Evolutionary conservation across 1,140 invertebrate species (phyloP), one percentile per base, ranked within the genome.

Genomic region (Limonius californicus): DNA sequence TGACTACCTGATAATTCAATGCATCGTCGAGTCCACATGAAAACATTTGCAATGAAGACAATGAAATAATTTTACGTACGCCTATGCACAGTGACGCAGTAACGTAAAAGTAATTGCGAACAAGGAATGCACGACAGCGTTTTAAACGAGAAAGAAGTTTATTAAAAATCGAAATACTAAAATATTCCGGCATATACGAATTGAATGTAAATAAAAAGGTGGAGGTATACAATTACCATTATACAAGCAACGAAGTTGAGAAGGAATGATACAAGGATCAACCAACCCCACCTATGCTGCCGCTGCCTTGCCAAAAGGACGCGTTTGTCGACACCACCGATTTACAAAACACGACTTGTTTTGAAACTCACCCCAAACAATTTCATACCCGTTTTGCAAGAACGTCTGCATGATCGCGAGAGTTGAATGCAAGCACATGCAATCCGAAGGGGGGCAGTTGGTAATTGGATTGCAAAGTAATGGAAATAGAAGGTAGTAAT

Each of bases 181-280:
- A 27, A 27, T 27, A 27, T 27, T 27, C 23, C 23, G 23, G 23
- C 23, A 27, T 27, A 27, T 27, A 27, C 23, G 23, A 27, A 27
- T 27, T 27, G 18, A 57, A 57, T 57, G 32, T 39, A 23, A 57
- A 57, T 57, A 42, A 57, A 43, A 43, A 23, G 54, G 27, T 15
- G 18, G 35, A 63, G 61, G 60, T 62, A 62, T 63, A 66, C 60
- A 66, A 62, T 66, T 66, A 63, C 61, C 64, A 66, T 66, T 66
- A 63, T 66, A 66, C 59, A 66, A 50, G 60, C 59, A 61, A 66
- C 58, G 57, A 30, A 63, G 35, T 39, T 14, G 8, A 39, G 2
- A 39, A 39, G 63, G 59, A 61, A 65, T 58, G 59, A 65, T 65
- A 64, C 63, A 47, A 50, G 43, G n/a, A 39, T 47, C 43, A 57